Evolutionary conservation across 2,113 vertebrate species (phyloP), one percentile per base, ranked within the genome.

Genomic region (Lampris incognitus): DNA sequence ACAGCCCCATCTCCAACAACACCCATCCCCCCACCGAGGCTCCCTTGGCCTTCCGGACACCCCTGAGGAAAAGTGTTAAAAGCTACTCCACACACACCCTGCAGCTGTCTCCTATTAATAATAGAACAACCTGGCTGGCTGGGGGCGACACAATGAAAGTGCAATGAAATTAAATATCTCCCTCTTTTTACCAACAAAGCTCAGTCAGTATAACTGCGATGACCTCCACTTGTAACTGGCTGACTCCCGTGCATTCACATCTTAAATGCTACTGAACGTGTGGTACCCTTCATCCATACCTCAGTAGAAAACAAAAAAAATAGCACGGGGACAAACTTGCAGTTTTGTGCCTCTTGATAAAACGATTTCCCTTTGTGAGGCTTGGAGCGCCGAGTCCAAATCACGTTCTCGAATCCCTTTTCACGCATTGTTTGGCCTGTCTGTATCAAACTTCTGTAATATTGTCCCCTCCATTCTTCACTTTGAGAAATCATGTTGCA

Each of bases 91-190:
- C 57, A 8, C 72, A 68, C 64, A 48, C 69, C 64, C 85, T 24
- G 24, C 24, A 86, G 74, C 72, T 79, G 87, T 80, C 85, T 59
- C 11, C 61, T 55, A 89, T 91, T 72, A 92, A 92, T 92, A 89
- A 90, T 90, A 59, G 61, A 88, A 72, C 46, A 79, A 4, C 10
- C 79, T 86, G 85, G 70, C 72, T 37, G 64, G 13, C 63, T 42
- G 40, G 65, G 46, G 56, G 66, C 44, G 67, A 64, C 13, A 72
- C 46, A 85, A 81, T 87, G 74, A 84, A 85, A 85, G 71, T 84
- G 24, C 24, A 24, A 24, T 24, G 24, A 24, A 24, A 24, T 24
- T 24, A 24, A 24, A 64, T 76, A 70, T 84, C 82, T 55, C 44
- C 62, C 2, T 10, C 5, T 72, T 49, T 61, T 3, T 67, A 67